Evolutionary conservation across 2,888 invertebrate species (phyloP).

Genomic region (Crossocerus cetratus): DNA sequence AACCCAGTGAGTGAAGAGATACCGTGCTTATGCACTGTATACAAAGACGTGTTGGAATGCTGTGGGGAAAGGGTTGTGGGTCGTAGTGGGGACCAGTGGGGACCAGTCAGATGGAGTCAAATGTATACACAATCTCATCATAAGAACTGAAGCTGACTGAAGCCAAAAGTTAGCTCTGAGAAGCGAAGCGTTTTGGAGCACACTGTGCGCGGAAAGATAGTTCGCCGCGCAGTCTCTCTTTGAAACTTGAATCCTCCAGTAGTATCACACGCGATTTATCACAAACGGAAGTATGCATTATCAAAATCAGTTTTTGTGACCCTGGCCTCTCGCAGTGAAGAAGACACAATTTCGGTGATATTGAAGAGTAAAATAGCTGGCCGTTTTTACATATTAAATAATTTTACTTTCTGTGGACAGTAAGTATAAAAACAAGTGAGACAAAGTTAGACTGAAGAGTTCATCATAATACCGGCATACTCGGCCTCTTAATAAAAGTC

Average conservation of each 20-base stretch:
- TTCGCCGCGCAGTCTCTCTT: neutral
- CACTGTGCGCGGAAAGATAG: slow-evolving; percentile 13
- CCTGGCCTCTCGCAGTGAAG: neutral
- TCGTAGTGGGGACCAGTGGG: neutral
- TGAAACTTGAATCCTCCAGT: slow-evolving; percentile 25
- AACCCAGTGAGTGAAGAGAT: too few relatives aligned
- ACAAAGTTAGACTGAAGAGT: too few relatives aligned
- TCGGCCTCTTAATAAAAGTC: too few relatives aligned
- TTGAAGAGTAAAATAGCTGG: too few relatives aligned
- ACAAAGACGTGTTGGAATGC: neutral
- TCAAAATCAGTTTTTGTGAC: slow-evolving; percentile 14
- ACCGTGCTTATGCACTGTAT: neutral
- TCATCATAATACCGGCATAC: too few relatives aligned
- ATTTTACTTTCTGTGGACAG: too few relatives aligned
- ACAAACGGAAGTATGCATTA: slow-evolving; percentile 27
- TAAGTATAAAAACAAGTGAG: too few relatives aligned
- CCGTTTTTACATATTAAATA: too few relatives aligned
- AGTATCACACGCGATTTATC: slow-evolving; percentile 29
- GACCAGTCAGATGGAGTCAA: neutral
- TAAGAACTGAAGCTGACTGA: slow-evolving; percentile 3
- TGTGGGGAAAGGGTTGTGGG: too few relatives aligned
- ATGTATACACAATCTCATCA: slow-evolving; percentile 11
- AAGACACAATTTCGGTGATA: neutral
- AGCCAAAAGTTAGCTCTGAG: slow-evolving; percentile 8
- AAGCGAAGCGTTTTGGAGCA: slow-evolving; percentile 19